Conservation (phyloP, 2,113 vertebrate genomes). For the Rhegmatorhina hoffmannsi region DNA sequence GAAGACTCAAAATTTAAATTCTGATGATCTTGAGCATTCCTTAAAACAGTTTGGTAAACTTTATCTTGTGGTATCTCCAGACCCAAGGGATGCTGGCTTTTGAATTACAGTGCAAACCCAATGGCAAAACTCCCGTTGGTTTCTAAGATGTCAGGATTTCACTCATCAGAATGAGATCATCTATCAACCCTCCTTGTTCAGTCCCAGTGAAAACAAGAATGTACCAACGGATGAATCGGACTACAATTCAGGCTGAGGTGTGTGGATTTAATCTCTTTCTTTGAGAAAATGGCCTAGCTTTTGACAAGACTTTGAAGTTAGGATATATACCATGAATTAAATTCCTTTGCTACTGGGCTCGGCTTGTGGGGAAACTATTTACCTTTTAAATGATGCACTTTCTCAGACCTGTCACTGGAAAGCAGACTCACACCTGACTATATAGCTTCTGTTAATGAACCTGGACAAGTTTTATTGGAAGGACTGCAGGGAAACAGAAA, state of each 20-base stretch:
- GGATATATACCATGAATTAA: constrained; percentile 19
- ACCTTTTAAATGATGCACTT: constrained; percentile 33
- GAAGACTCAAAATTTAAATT: not conserved
- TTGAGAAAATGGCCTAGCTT: not conserved
- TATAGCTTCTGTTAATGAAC: not conserved
- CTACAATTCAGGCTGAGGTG: not conserved
- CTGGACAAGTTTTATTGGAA: not conserved
- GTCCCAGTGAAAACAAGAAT: not conserved
- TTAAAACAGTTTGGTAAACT: not conserved
- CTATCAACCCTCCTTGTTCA: not conserved
- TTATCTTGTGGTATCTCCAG: not conserved
- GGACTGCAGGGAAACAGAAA: not conserved
- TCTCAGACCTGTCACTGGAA: constrained; percentile 28
- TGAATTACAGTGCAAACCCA: not conserved
- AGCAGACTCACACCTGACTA: not conserved
- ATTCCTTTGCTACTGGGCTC: constrained; percentile 7
- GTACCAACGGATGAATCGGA: not conserved
- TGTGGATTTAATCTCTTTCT: not conserved
- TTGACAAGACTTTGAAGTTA: not conserved
- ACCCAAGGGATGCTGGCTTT: not conserved
- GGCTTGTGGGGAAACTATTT: constrained; percentile 18
- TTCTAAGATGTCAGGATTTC: not conserved
- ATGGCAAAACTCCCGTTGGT: not conserved
- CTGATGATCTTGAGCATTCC: not conserved
- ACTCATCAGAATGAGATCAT: not conserved